Evolutionary conservation across 2,888 invertebrate genomes (phyloP).

Genomic region (Conus canariensis): DNA sequence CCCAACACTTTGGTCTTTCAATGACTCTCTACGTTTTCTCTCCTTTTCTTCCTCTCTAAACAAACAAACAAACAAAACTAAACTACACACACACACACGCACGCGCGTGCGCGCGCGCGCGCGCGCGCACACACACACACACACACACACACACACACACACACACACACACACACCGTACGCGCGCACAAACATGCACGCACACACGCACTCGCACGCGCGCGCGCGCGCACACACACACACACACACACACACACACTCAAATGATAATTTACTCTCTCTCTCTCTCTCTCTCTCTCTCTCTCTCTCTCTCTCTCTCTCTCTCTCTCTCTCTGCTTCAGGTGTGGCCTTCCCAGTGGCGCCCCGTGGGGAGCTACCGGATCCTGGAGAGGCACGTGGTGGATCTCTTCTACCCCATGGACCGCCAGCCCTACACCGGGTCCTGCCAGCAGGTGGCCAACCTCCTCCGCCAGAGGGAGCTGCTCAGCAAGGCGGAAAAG

Average conservation of each 20-base stretch:
- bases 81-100: no score
- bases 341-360: constrained; percentile 42
- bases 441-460: constrained; percentile 43
- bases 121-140: no score
- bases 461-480: constrained; percentile 22
- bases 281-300: background rate
- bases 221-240: no score
- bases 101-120: no score
- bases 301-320: background rate
- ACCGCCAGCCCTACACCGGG: constrained; percentile 44
- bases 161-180: background rate
- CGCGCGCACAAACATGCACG: no score
- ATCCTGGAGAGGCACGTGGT: constrained; percentile 42
- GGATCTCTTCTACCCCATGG: constrained; percentile 49
- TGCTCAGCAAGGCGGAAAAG: constrained; percentile 32
- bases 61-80: no score
- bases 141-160: no score
- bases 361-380: constrained; percentile 30
- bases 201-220: background rate
- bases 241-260: background rate
- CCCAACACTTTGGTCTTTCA: no score
- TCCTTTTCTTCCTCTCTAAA: no score
- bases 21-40: no score
- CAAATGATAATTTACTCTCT: background rate
- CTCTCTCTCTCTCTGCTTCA: background rate